Conservation (phyloP, 2,797 vertebrate species). For the Nyctibius grandis region DNA sequence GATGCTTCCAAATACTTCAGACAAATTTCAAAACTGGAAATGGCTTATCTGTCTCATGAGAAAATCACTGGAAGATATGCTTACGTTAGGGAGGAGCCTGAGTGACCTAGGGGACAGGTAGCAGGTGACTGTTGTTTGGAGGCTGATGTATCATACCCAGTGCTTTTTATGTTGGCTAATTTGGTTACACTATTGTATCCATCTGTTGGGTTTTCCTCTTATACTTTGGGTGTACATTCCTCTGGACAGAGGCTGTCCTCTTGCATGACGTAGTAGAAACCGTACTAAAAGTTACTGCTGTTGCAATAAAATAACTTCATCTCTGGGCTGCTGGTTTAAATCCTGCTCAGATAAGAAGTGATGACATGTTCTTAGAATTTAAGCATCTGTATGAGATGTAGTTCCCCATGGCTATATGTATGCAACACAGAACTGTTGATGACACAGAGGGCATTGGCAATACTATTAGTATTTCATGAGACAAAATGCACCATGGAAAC, state of each 20-base stretch:
- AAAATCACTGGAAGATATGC: neutral
- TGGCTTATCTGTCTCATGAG: neutral
- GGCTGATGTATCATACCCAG: neutral
- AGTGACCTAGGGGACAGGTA: neutral
- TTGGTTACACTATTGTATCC: neutral
- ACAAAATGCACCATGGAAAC: neutral
- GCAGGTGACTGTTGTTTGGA: neutral
- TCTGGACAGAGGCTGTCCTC: neutral
- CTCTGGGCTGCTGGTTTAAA: neutral
- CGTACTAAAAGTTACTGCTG: neutral
- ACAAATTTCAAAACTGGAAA: neutral
- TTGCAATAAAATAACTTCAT: slow-evolving; percentile 22
- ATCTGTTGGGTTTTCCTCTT: neutral
- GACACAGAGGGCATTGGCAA: neutral
- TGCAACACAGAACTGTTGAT: neutral
- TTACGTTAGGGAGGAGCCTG: neutral
- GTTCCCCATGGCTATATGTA: neutral
- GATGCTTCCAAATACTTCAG: neutral
- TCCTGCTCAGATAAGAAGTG: neutral
- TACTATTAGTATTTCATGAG: neutral
- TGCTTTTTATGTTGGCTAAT: neutral
- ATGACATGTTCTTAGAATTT: neutral
- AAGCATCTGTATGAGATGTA: neutral
- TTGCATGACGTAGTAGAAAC: neutral
- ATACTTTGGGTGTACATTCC: neutral